phyloP scores from a whole-genome alignment of 2,888 invertebrate genomes.

The Pycnomerus fuliginosus region DNA sequence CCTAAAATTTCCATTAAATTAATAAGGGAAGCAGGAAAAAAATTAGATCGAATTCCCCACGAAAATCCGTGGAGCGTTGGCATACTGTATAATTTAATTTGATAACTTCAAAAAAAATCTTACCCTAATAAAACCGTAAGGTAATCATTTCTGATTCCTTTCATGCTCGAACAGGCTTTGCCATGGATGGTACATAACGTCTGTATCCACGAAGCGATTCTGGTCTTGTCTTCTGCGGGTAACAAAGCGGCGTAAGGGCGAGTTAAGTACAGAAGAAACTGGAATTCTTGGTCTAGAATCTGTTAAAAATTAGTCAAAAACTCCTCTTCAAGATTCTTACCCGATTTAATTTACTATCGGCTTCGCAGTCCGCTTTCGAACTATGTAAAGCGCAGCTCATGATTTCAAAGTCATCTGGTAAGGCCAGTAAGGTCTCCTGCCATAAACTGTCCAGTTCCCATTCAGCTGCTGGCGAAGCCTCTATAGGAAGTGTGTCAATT shows the following conservation, averaged over 20 bases:
- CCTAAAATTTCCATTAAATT: too few relatives aligned
- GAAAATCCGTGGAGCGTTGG: too few relatives aligned
- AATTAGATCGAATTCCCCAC: too few relatives aligned
- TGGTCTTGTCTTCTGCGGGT: slow-evolving; percentile 50
- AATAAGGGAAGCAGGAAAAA: too few relatives aligned
- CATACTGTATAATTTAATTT: too few relatives aligned
- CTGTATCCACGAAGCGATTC: slow-evolving; percentile 56
- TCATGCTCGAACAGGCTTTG: slow-evolving; percentile 53
- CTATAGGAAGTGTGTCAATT: slow-evolving; percentile 39
- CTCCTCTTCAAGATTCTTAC: not conserved
- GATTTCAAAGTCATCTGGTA: slow-evolving; percentile 48
- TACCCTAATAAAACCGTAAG: slow-evolving; percentile 56
- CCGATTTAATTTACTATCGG: slow-evolving; percentile 37
- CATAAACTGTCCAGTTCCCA: slow-evolving; percentile 55
- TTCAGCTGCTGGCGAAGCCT: slow-evolving; percentile 44
- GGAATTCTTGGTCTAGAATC: slow-evolving; percentile 55
- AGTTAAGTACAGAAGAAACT: slow-evolving; percentile 52
- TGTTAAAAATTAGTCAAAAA: slow-evolving; percentile 21
- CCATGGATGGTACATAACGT: slow-evolving; percentile 54
- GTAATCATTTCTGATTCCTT: slow-evolving; percentile 59
- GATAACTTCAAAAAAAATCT: slow-evolving; percentile 9
- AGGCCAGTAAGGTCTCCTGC: slow-evolving; percentile 48
- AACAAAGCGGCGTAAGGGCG: slow-evolving; percentile 54
- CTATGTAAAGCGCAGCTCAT: slow-evolving; percentile 46
- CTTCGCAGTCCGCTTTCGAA: slow-evolving; percentile 37